Evolutionary conservation across 2,888 invertebrate species (phyloP).

Genomic region (Lissocephala sabroskyi): DNA sequence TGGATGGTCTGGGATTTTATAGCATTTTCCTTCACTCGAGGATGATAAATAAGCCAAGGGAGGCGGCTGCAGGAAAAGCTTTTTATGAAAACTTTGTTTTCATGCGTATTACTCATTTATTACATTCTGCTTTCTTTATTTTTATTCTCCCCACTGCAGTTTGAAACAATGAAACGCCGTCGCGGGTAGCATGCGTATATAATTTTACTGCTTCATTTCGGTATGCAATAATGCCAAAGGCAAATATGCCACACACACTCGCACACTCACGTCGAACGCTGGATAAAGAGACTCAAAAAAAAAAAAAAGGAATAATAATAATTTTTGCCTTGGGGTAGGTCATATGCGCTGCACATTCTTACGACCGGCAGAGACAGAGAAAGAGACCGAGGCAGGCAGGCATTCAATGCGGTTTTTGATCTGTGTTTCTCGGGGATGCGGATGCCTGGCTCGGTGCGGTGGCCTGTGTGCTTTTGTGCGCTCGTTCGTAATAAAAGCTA

Average conservation of each 20-base stretch:
- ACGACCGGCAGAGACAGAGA: slow-evolving; percentile 19
- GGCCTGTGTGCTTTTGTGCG: slow-evolving; percentile 12
- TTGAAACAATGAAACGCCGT: slow-evolving; percentile 31
- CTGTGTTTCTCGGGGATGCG: slow-evolving; percentile 2
- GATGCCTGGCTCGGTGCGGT: slow-evolving; percentile 3
- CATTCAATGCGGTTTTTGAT: slow-evolving; percentile 11
- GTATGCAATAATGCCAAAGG: slow-evolving; percentile 43
- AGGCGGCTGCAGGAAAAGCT: not conserved
- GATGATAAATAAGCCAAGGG: slow-evolving; percentile 1
- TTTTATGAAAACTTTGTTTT: slow-evolving; percentile 37
- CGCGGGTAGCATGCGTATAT: slow-evolving; percentile 31
- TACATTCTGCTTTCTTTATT: slow-evolving; percentile 16
- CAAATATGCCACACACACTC: slow-evolving; percentile 29
- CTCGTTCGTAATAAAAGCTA: slow-evolving; percentile 46
- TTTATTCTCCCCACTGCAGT: slow-evolving; percentile 20
- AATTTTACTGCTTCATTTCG: slow-evolving; percentile 50
- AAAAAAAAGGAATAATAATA: slow-evolving; percentile 52
- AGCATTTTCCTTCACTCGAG: too few species aligned
- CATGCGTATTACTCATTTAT: slow-evolving; percentile 49
- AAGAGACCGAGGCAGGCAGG: too few species aligned
- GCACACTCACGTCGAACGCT: slow-evolving; percentile 6
- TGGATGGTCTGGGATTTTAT: too few species aligned
- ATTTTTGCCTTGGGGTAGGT: slow-evolving; percentile 68
- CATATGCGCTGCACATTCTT: slow-evolving; percentile 50
- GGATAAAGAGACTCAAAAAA: slow-evolving; percentile 30